These are phyloP conservation scores for Antechinus flavipes DNA, from an alignment of 2,113 vertebrate genomes.

Conservation along the genomic window DNA sequence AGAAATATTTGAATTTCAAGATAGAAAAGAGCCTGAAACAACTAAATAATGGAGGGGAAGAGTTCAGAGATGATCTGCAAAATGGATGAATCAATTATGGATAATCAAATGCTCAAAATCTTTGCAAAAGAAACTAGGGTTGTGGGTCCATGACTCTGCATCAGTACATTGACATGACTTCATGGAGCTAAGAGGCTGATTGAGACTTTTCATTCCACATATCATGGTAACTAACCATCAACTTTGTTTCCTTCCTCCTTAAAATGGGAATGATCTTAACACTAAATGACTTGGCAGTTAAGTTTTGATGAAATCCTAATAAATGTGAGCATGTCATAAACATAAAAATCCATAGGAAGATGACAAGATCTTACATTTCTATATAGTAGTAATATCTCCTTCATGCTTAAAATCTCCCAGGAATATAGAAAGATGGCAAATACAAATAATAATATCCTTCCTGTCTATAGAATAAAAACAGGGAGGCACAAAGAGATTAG, in stretches of 20 bases:
- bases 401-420: slow-evolving; percentile 17
- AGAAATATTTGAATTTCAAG: background rate
- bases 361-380: slow-evolving; percentile 43
- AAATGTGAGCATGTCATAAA: slow-evolving; percentile 42
- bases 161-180: slow-evolving; percentile 9
- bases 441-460: slow-evolving; percentile 9
- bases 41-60: background rate
- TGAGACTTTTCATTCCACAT: slow-evolving; percentile 30
- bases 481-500: slow-evolving; percentile 20
- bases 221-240: slow-evolving; percentile 29
- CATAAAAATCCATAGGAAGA: background rate
- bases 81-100: background rate
- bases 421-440: slow-evolving; percentile 43
- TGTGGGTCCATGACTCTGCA: background rate
- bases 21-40: background rate
- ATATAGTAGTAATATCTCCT: background rate
- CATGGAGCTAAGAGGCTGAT: slow-evolving; percentile 18
- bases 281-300: slow-evolving; percentile 32
- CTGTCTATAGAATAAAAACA: slow-evolving; percentile 7
- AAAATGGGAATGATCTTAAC: slow-evolving; percentile 6
- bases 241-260: slow-evolving; percentile 26
- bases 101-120: slow-evolving; percentile 2
- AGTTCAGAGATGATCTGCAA: background rate
- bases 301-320: slow-evolving; percentile 44
- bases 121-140: slow-evolving; percentile 18